Conservation (phyloP, 2,113 vertebrate species). For the Eonycteris spelaea region DNA sequence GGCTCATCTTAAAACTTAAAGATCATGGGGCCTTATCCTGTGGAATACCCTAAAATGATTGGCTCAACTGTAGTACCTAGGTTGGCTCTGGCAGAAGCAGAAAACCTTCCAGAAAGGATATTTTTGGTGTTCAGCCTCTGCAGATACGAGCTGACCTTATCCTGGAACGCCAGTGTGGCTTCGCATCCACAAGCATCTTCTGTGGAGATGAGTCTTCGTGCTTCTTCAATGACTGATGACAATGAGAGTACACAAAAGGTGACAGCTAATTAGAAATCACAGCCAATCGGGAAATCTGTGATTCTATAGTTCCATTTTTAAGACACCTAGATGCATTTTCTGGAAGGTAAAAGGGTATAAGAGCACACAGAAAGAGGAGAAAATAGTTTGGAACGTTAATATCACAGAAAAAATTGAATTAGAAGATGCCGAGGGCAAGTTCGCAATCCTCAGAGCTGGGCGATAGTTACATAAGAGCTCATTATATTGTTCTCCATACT, state of each 20-base stretch:
- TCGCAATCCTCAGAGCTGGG: neutral
- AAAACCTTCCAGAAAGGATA: conserved; percentile 89
- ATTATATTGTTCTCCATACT: neutral
- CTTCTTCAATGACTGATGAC: conserved; percentile 77
- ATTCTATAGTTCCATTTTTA: neutral
- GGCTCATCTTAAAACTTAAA: conserved; percentile 1
- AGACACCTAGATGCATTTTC: neutral
- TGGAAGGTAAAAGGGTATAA: neutral
- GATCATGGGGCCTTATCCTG: neutral
- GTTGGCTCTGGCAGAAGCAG: neutral
- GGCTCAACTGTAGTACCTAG: neutral
- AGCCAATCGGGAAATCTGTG: neutral
- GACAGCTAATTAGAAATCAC: neutral
- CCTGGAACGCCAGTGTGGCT: conserved; percentile 90
- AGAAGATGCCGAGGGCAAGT: neutral
- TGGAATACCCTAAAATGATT: neutral
- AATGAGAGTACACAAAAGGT: neutral
- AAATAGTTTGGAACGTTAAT: neutral
- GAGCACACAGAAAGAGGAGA: neutral
- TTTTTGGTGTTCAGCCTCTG: conserved; percentile 89
- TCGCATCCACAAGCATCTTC: conserved; percentile 92
- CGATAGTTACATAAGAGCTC: neutral
- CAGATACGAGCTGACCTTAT: conserved; percentile 85
- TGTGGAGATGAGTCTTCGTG: conserved; percentile 81
- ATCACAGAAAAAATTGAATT: neutral